phyloP scores from a whole-genome alignment of 2,888 invertebrate genomes.

The Aspidapion aeneum region DNA sequence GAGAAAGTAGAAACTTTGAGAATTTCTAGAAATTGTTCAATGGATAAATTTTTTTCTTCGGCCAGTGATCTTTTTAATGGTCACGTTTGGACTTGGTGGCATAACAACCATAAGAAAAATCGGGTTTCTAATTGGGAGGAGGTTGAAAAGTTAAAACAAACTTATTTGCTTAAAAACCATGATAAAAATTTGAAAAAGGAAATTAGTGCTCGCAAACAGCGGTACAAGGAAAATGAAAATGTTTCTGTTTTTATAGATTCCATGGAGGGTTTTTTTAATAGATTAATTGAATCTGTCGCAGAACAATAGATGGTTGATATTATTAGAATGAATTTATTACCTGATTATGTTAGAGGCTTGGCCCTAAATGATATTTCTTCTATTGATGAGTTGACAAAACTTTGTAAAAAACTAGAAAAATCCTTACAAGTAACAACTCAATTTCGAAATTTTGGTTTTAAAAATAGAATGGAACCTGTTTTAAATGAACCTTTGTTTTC shows the following conservation, averaged over 20 bases:
- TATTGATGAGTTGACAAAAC: neutral
- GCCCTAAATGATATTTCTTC: slow-evolving; percentile 4
- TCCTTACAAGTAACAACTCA: neutral
- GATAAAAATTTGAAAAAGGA: neutral
- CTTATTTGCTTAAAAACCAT: neutral
- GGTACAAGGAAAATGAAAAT: neutral
- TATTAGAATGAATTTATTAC: slow-evolving; percentile 6
- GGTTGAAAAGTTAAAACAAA: neutral
- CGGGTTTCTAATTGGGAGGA: slow-evolving; percentile 7
- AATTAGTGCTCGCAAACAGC: neutral
- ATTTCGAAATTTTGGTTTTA: neutral
- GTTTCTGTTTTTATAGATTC: slow-evolving; percentile 1
- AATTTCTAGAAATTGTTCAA: slow-evolving; percentile 2
- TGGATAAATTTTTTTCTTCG: slow-evolving; percentile 1
- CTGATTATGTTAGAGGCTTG: neutral
- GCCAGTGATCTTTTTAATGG: slow-evolving; percentile 8
- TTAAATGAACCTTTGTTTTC: neutral
- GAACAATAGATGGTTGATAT: slow-evolving; percentile 2
- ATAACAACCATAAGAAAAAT: slow-evolving; percentile 1
- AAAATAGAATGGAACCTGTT: neutral
- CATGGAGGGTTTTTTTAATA: slow-evolving; percentile 3
- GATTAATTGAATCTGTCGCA: neutral
- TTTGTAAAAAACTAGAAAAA: slow-evolving; percentile 7
- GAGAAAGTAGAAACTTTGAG: slow-evolving; percentile 6
- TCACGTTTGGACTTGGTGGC: slow-evolving; percentile 7